Base-by-base conservation (phyloP, 2,888 invertebrate species). In the Megalurothrips usitatus region DNA sequence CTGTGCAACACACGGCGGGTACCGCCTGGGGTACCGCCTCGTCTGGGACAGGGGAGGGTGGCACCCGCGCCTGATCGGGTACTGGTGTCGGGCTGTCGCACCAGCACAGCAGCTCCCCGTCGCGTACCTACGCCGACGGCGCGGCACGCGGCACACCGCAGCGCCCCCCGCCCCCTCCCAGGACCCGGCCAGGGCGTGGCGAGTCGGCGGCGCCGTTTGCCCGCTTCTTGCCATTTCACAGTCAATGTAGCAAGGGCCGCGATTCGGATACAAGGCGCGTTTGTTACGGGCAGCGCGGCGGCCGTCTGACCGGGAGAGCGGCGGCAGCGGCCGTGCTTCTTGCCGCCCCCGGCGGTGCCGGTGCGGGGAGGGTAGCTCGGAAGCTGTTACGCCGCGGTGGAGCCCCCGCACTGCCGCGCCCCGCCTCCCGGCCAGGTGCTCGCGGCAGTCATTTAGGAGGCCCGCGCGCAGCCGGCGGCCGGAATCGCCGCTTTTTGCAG, bases 191-290 rank as follows among this genome's bases (percentile, higher is more conserved):
- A n/a, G 17, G 58, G 6, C 17, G 58, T 17, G 52, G 19, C 19
- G 52, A 10, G 52, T 14, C 14, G 58, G 58, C 17, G 58, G 19
- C 58, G 58, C 68, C 23, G 68, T 43, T 43, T 6, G 34, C 34
- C 23, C 23, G 68, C 68, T 75, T 75, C 68, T 75, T 75, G 68
- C 68, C 23, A 75, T 75, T 75, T 75, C 68, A 75, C 68, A 75
- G 68, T 75, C 68, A 75, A 75, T 75, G 68, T 75, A 75, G 68
- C 68, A 75, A 0, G 26, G 68, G 68, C 23, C 12, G 68, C 23
- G 68, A 75, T 75, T 75, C 23, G 68, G 68, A 75, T 75, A 75
- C 68, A 23, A 23, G 68, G 12, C 26, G 63, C 19, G 23, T 43
- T 43, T 43, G 34, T 68, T 23, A 23, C 68, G 23, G 68, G 12